Base-by-base conservation (phyloP, 64 coral and sea anemone genomes). In the Stichodactyla helianthus region DNA sequence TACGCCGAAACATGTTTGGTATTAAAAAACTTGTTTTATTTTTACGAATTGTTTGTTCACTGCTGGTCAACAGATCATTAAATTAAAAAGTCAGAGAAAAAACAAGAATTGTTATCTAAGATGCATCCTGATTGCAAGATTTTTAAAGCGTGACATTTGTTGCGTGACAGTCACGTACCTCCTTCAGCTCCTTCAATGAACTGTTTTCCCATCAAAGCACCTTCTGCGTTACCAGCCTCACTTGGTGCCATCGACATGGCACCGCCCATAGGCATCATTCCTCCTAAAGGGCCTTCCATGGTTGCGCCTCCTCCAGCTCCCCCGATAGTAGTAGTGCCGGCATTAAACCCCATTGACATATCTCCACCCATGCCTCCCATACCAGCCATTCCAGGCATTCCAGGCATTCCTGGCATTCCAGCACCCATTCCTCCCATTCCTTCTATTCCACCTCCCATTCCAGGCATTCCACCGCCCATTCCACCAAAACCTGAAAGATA, bases 101-200 rank as follows among this genome's bases (percentile, higher is more conserved):
- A n/a, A n/a, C n/a, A n/a, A n/a, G n/a, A n/a, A n/a, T n/a, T n/a
- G n/a, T n/a, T n/a, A n/a, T n/a, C n/a, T n/a, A n/a, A n/a, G n/a
- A n/a, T n/a, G n/a, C n/a, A n/a, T n/a, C n/a, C n/a, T n/a, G n/a
- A n/a, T n/a, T n/a, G n/a, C n/a, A n/a, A n/a, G n/a, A n/a, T n/a
- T n/a, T n/a, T n/a, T n/a, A n/a, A 53, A n/a, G 18, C 1, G 17
- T 53, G 54, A 50, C 17, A 53, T 80, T 51, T 82, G 79, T 52
- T 55, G 3, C 51, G 51, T 53, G 28, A 55, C 54, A 17, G 25
- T 74, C 68, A 59, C 90, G 51, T 50, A 87, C 90, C 90, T 87
- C 83, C 78, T 71, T 87, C 63, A 58, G 78, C 91, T 76, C 91
- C 86, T 84, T 92, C 91, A 61, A 92, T 92, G 53, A 92, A 92